Base-by-base conservation (phyloP, 2,888 invertebrate genomes). In the Ischnus inquisitorius region DNA sequence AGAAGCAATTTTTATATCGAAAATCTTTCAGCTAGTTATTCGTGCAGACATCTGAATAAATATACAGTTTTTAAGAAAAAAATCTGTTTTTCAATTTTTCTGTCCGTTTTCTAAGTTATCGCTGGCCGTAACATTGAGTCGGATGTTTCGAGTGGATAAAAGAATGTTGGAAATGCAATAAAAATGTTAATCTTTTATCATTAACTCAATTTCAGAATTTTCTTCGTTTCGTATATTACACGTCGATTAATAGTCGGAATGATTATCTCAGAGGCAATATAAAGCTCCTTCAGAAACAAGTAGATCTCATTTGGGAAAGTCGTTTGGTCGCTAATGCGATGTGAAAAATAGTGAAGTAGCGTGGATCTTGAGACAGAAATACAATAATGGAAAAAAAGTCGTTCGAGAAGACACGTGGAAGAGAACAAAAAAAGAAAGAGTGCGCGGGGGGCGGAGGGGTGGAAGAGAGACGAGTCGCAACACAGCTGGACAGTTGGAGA, bases 401-500 rank as follows among this genome's bases (percentile, higher is more conserved):
- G 16, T 46, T 41, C 41, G 43, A 25, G 16, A 43, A 60, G 46
- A 19, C 60, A 72, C 60, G 60, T 62, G 72, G 57, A 25, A 28
- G 28, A 16, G 6, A 8, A 68, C 10, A 19, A 71, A 71, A 19
- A 71, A 25, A 43, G 2, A 28, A 28, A 14, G 60, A 72, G 57
- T 51, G 41, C 16, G 41, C 48, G 41, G 28, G 16, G 46, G 41
- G 12, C 12, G 14, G 16, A n/a, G 5, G 54, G 5, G 16, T 41
- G 25, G 4, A 48, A 46, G 39, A 48, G 25, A 48, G 46, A 4
- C 10, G 48, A 74, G 62, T 51, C 51, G 39, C 28, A 19, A 71
- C 67, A 51, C 51, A 62, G 62, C 41, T 25, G 62, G 48, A 71
- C 68, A 54, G 46, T 71, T 25, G 57, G 68, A 76, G 57, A 75